These are phyloP conservation scores for Drosophila diplacantha DNA, from an alignment of 2,888 invertebrate genomes.

Conservation along the genomic window DNA sequence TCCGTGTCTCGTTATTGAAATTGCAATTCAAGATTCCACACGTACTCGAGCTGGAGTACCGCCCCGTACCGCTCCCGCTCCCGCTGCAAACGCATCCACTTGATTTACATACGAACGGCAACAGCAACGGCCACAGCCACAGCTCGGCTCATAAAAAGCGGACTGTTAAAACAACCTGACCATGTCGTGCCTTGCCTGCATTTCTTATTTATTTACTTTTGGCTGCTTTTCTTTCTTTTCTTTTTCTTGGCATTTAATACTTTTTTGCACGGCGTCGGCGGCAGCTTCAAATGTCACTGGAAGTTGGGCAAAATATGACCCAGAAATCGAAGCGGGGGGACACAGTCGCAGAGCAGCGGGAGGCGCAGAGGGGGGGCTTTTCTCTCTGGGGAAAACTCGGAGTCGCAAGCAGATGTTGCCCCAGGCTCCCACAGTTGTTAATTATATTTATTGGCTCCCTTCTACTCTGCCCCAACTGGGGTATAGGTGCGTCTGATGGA, in stretches of 20 bases:
- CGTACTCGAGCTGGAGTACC: constrained; percentile 50
- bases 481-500: no score
- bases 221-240: constrained; percentile 13
- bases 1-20: constrained; percentile 70
- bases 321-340: constrained; percentile 53
- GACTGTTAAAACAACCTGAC: constrained; percentile 67
- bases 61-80: background rate
- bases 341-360: background rate
- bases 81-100: constrained; percentile 50
- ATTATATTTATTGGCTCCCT: constrained; percentile 17
- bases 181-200: constrained; percentile 55
- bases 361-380: background rate
- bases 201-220: constrained; percentile 36
- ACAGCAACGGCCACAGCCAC: constrained; percentile 1
- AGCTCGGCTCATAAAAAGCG: constrained; percentile 54
- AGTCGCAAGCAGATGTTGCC: background rate
- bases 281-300: constrained; percentile 67
- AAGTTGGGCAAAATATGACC: constrained; percentile 66
- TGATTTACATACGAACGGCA: constrained; percentile 58
- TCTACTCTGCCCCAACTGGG: background rate
- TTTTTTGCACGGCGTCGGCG: constrained; percentile 31
- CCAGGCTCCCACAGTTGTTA: constrained; percentile 13
- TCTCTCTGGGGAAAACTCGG: constrained; percentile 13
- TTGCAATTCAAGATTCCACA: constrained; percentile 70
- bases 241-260: constrained; percentile 10